phyloP scores from a whole-genome alignment of 2,113 vertebrate genomes.

The Varanus komodoensis region DNA sequence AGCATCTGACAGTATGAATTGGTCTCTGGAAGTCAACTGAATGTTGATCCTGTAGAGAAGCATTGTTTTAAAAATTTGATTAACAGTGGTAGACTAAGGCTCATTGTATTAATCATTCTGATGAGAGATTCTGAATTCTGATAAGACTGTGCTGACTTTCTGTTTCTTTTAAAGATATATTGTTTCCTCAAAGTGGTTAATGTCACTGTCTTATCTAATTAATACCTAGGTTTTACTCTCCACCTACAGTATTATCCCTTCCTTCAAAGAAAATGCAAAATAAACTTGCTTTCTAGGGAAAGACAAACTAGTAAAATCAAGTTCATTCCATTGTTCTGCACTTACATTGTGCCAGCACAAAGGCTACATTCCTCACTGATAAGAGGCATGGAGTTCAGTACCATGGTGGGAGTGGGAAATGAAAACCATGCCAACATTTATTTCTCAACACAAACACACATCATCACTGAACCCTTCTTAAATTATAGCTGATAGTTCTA shows the following conservation, averaged over 20 bases:
- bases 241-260: constrained; percentile 26
- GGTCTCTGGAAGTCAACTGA: constrained; percentile 55
- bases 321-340: constrained; percentile 7
- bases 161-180: constrained; percentile 28
- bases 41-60: constrained; percentile 30
- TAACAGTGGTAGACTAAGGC: constrained; percentile 42
- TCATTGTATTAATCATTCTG: constrained; percentile 33
- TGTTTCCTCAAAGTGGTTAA: constrained; percentile 11
- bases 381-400: constrained; percentile 16
- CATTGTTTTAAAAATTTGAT: constrained; percentile 63
- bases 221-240: constrained; percentile 34
- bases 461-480: not conserved
- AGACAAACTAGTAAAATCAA: constrained; percentile 14
- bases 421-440: constrained; percentile 25
- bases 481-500: constrained; percentile 22
- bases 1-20: constrained; percentile 62
- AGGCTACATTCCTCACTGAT: constrained; percentile 10
- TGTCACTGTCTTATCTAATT: constrained; percentile 45
- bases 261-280: constrained; percentile 44
- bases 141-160: constrained; percentile 46
- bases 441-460: constrained; percentile 12
- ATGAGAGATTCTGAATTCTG: constrained; percentile 30
- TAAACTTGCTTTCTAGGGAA: constrained; percentile 38
- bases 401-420: constrained; percentile 13
- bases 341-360: not conserved